Evolutionary conservation across 92 coral and sea anemone genomes (phyloP), one percentile per base, ranked within the genome.

Genomic region (Parazoanthus swiftii): DNA sequence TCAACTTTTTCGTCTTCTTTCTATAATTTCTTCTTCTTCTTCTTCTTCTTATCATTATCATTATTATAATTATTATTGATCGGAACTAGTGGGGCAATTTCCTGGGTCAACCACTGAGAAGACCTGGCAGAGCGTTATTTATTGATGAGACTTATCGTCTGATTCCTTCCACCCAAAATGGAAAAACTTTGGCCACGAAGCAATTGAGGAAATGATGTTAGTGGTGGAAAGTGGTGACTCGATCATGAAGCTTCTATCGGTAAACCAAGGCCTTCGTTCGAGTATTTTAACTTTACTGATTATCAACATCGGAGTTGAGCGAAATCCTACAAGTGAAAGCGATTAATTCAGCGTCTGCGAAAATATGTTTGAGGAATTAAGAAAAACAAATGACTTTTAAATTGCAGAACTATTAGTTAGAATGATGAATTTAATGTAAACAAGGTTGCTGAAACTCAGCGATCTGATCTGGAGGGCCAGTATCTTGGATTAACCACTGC

Each of bases 181-280:
- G 73, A 81, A 81, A 20, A 73, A 81, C 73, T 81, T 59, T 29
- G 85, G 85, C 25, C 85, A 14, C 1, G 82, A 79, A 43, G 82
- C 82, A 6, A 51, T 51, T 50, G 82, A 79, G 33, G 82, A 79
- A 10, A 4, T 79, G 38, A 79, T 79, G 82, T 26, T 43, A 1
- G 42, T 51, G 3, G 50, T 79, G 82, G 82, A 79, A 38, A 23
- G 5, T 16, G 68, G 83, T 5, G 83, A 79, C 59, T 70, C 83
- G 3, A 44, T 79, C 4, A 79, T 79, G 83, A 29, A 38, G 13
- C 58, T 80, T 35, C 29, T 80, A 2, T 58, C 74, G 10, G 73
- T 80, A 5, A 80, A 80, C 25, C 85, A 72, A 3, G 51, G 85
- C 8, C 85, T 58, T 13, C 58, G 85, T 13, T 80, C 85, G 0